Base-by-base conservation (phyloP, 2,888 invertebrate genomes). In the Spicauda simplicius region DNA sequence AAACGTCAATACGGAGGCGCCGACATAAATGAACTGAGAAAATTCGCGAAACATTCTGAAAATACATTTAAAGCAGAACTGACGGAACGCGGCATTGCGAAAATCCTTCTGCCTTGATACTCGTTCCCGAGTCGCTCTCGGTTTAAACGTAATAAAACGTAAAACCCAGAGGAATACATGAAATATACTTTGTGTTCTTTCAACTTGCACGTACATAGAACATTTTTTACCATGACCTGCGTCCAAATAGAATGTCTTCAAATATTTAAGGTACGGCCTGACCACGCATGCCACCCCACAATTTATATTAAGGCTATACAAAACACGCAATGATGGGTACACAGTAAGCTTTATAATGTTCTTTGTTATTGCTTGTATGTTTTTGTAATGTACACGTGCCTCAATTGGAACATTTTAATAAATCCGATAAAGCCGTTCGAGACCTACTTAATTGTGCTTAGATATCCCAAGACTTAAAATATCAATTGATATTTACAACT, bases 281-380 rank as follows among this genome's bases (percentile, higher is more conserved):
- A 61, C 64, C 89, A 89, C 88, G 89, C 89, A 87, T 84, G 85
- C 75, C 80, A 74, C 73, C 76, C 76, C 72, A 83, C 85, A 85
- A 87, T 88, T 86, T 86, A 79, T 85, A 83, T 86, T 83, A 83
- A 75, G 85, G 82, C 80, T 80, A 84, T 78, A 55, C 70, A 52
- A 59, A 71, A 81, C 90, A 90, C 90, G 90, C 90, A 80, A 89
- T 82, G 85, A 86, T 83, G 80, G n/a, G 76, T 56, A 50, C 37
- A 55, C 33, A 11, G 37, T 53, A 20, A 66, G 16, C 20, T 37
- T 58, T 59, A n/a, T 55, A 25, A 41, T 62, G 65, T 54, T 37
- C 8, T 45, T 19, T 66, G n/a, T 59, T 30, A 45, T 55, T 48
- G 57, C 19, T 55, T 55, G 55, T 48, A 30, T 48, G 59, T 19